Evolutionary conservation across 37 sponge, comb jelly and placozoan species (phyloP).

Genomic region (Cladorhizidae sp.): DNA sequence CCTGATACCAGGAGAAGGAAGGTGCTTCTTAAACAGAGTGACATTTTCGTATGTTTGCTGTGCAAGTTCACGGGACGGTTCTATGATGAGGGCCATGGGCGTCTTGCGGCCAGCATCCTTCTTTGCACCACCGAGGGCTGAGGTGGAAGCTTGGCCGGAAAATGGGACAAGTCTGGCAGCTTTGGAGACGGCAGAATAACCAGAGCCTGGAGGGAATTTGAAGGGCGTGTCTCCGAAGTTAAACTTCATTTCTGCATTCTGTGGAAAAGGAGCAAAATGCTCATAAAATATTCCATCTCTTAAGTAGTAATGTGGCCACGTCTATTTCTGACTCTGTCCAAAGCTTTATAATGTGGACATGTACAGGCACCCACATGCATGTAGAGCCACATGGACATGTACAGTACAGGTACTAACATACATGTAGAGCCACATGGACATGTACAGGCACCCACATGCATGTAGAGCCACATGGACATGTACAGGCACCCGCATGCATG

Average conservation of each 20-base stretch:
- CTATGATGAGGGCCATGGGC: slow-evolving; percentile 81
- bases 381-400: no score
- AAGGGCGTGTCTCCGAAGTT: slow-evolving; percentile 90
- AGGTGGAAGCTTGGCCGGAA: not conserved
- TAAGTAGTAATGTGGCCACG: no score
- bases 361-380: no score
- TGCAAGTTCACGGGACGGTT: slow-evolving; percentile 93
- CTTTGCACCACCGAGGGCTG: not conserved
- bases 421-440: no score
- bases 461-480: no score
- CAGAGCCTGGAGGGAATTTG: slow-evolving; percentile 60
- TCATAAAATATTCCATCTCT: no score
- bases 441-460: no score
- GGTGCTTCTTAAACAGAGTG: slow-evolving; percentile 77
- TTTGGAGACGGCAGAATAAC: slow-evolving; percentile 47
- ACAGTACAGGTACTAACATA: no score
- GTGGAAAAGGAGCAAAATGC: not conserved
- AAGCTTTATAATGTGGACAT: no score
- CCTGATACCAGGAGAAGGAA: slow-evolving; percentile 71
- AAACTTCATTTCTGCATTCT: slow-evolving; percentile 93
- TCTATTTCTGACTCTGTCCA: no score
- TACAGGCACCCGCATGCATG: no score
- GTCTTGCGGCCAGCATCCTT: not conserved
- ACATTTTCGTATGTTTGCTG: slow-evolving; percentile 94
- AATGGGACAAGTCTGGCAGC: slow-evolving; percentile 31